phyloP scores from a whole-genome alignment of 2,797 vertebrate species.

The Vultur gryphus region DNA sequence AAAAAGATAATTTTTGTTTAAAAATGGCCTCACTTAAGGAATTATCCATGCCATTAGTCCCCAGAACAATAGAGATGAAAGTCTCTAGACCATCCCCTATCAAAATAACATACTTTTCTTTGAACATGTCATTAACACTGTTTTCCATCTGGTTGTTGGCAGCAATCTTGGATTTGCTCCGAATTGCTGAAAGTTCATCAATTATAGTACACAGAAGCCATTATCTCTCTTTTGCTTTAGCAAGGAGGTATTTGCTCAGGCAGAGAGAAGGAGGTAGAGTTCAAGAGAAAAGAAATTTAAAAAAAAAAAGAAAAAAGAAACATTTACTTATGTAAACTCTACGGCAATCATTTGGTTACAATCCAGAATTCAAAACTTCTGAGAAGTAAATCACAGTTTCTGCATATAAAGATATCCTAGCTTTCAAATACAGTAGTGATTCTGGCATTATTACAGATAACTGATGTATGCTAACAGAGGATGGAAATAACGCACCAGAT shows the following conservation, averaged over 20 bases:
- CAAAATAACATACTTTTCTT: constrained; percentile 66
- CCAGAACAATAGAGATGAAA: constrained; percentile 66
- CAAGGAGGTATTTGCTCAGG: constrained; percentile 11
- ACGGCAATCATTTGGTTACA: background rate
- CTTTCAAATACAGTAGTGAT: background rate
- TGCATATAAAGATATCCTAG: background rate
- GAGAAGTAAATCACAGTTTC: background rate
- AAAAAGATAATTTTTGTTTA: constrained; percentile 67
- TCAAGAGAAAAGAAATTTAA: background rate
- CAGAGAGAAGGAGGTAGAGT: background rate
- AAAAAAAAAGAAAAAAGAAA: background rate
- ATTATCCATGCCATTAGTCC: constrained; percentile 59
- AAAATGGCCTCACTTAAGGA: constrained; percentile 55
- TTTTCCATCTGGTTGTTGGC: constrained; percentile 67
- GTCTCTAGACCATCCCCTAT: constrained; percentile 56
- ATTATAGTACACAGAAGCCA: constrained; percentile 65
- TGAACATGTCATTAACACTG: constrained; percentile 70
- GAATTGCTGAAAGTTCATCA: constrained; percentile 67
- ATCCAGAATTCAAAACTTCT: background rate
- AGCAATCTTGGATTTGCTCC: constrained; percentile 50
- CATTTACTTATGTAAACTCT: background rate
- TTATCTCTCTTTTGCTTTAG: constrained; percentile 49
- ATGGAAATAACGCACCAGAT: background rate
- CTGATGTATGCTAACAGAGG: background rate
- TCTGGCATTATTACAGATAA: background rate